phyloP scores from a whole-genome alignment of 2,888 invertebrate species.

The Spilosoma lubricipeda region DNA sequence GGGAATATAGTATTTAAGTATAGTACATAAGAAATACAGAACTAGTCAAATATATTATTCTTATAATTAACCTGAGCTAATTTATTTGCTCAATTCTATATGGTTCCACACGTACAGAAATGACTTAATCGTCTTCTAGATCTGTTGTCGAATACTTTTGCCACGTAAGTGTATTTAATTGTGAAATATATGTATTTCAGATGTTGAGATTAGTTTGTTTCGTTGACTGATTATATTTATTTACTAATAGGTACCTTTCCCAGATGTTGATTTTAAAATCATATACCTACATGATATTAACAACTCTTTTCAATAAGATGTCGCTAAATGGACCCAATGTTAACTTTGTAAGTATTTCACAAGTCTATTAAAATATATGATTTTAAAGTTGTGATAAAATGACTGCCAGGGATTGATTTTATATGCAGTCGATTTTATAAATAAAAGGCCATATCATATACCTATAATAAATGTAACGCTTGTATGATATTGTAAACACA shows the following conservation, averaged over 20 bases:
- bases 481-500: conserved; percentile 84
- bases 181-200: conserved; percentile 28
- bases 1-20: conserved; percentile 68
- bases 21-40: conserved; percentile 73
- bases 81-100: conserved; percentile 70
- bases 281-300: conserved; percentile 11
- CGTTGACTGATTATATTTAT: conserved; percentile 45
- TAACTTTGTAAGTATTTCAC: conserved; percentile 18
- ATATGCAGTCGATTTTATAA: conserved; percentile 77
- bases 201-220: conserved; percentile 33
- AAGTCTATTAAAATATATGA: conserved; percentile 35
- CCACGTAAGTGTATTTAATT: conserved; percentile 25
- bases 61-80: conserved; percentile 71
- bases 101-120: conserved; percentile 49
- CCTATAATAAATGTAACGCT: conserved; percentile 75
- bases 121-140: conserved; percentile 40
- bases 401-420: conserved; percentile 74
- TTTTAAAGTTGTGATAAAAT: conserved; percentile 63
- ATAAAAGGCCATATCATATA: conserved; percentile 82
- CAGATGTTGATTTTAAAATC: conserved; percentile 19
- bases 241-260: conserved; percentile 28
- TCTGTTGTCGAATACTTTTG: conserved; percentile 10
- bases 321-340: conserved; percentile 18
- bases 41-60: conserved; percentile 82
- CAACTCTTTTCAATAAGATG: conserved; percentile 30